Conservation (phyloP, 2,113 vertebrate genomes). For the Bujurquina vittata region DNA sequence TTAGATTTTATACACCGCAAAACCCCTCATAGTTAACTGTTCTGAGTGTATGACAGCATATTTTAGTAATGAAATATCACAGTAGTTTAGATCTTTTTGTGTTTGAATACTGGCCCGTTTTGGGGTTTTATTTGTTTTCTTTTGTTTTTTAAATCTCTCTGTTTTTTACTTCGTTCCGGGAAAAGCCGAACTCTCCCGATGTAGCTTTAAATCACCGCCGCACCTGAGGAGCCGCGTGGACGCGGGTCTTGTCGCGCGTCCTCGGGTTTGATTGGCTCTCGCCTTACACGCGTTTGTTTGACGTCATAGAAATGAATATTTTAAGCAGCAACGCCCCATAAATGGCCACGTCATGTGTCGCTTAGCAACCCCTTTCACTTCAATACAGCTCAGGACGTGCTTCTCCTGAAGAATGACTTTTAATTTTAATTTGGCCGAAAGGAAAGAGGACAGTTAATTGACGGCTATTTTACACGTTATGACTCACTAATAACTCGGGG, state of each 20-base stretch:
- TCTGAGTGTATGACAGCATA: not conserved
- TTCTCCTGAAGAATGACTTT: not conserved
- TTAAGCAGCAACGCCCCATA: not conserved
- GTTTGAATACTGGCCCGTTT: not conserved
- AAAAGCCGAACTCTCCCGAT: not conserved
- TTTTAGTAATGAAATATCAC: not conserved
- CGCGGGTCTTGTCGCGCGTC: not conserved
- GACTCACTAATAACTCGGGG: not conserved
- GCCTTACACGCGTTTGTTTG: not conserved
- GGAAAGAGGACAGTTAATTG: not conserved
- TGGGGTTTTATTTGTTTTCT: not conserved
- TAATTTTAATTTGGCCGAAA: not conserved
- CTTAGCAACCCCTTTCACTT: slow-evolving; percentile 47
- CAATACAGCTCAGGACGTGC: not conserved
- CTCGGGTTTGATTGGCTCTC: slow-evolving; percentile 27
- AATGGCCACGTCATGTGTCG: slow-evolving; percentile 5
- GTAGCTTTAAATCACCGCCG: not conserved
- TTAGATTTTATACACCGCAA: not conserved
- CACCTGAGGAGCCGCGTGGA: not conserved
- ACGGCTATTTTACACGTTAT: not conserved
- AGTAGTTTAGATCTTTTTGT: not conserved
- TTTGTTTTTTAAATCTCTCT: not conserved
- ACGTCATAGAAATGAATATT: slow-evolving; percentile 39
- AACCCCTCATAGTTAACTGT: not conserved
- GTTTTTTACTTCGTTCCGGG: not conserved